phyloP scores from a whole-genome alignment of 2,113 vertebrate genomes.

The Cyphomyrus plagiostoma region DNA sequence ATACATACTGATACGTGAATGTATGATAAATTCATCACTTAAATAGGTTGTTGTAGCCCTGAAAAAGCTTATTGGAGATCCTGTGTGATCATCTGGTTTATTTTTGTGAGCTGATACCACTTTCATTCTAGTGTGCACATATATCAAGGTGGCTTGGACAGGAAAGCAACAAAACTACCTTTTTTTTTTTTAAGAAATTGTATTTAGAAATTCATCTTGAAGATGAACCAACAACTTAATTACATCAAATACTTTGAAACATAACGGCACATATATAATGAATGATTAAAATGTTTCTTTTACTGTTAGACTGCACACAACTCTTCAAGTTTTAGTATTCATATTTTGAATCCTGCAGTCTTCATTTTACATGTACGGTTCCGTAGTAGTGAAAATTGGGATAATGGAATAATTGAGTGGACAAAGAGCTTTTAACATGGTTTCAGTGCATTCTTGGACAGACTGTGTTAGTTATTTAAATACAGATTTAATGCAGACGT shows the following conservation, averaged over 20 bases:
- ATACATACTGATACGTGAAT: neutral
- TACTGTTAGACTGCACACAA: neutral
- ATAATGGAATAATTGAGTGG: neutral
- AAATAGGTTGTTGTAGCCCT: neutral
- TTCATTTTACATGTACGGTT: neutral
- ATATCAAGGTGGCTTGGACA: neutral
- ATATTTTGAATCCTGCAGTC: neutral
- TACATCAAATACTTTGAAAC: conserved; percentile 20
- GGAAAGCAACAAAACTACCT: neutral
- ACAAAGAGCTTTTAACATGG: conserved; percentile 29
- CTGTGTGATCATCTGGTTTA: neutral
- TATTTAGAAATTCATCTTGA: conserved; percentile 42
- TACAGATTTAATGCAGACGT: neutral
- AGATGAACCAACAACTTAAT: conserved; percentile 24
- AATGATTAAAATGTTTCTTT: neutral
- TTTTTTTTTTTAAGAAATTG: conserved; percentile 11
- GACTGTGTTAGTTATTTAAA: neutral
- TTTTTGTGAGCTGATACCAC: neutral
- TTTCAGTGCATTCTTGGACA: neutral
- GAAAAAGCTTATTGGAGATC: neutral
- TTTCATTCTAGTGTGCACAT: neutral
- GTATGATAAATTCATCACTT: neutral
- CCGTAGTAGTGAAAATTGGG: neutral
- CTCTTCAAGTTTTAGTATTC: conserved; percentile 6
- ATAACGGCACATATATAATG: neutral